Evolutionary conservation across 1,140 invertebrate genomes (phyloP), one percentile per base, ranked within the genome.

Genomic region (Neoseiulus cucumeris): DNA sequence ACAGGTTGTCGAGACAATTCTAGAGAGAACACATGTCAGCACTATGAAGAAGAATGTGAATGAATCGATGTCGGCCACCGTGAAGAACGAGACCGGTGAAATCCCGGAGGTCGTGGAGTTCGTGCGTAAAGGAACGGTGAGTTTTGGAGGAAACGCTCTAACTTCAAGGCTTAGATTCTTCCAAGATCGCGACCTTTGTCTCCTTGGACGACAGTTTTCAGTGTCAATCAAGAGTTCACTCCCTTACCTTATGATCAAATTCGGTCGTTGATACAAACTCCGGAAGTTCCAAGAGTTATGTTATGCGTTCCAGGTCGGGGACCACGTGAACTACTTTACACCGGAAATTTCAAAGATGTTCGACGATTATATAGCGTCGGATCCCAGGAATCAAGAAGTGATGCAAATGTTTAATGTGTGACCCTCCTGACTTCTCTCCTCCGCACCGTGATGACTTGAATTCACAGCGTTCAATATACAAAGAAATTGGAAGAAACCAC

Each of bases 281-380:
- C n/a, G n/a, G 12, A 44, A n/a, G 12, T 44, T 44, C n/a, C 12
- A n/a, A 12, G 42, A 44, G n/a, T 12, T n/a, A 44, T n/a, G 42
- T 44, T 44, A n/a, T n/a, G n/a, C n/a, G n/a, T 39, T 39, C 33
- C 79, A 84, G 75, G 81, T 87, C 28, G 87, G 87, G 0, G 87
- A 88, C 71, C 89, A 86, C 83, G 83, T 81, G 68, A 87, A 87
- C 75, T 80, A 85, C 67, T 87, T 90, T 82, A 80, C 81, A 7
- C 71, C 44, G 2, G 79, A 83, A 68, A 74, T 84, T 68, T 74
- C 77, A 41, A 67, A 76, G 20, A 79, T 78, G 70, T 87, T 90
- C 70, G 85, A 91, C 72, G 73, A 82, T 33, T 89, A 86, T 85
- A 84, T 80, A 0, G 25, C 25, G 17, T 17, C 51, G 22, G 33